phyloP scores from a whole-genome alignment of 2,888 invertebrate genomes.

The Bembecia ichneumoniformis region DNA sequence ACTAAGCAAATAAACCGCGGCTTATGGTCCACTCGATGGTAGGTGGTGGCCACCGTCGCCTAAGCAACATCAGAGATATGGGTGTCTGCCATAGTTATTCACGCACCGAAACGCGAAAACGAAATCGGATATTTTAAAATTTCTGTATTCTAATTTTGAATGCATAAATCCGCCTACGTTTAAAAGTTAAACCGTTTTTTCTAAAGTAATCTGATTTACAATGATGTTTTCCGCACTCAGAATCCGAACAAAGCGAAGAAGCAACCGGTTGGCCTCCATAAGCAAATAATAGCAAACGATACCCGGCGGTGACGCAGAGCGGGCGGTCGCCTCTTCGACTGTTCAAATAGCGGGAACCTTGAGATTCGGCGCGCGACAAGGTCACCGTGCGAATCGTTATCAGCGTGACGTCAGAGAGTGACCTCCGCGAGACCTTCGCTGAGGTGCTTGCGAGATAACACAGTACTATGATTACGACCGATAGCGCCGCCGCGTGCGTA shows the following conservation, averaged over 20 bases:
- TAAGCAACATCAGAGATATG: too few relatives aligned
- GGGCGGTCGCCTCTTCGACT: constrained; percentile 48
- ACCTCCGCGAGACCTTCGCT: constrained; percentile 54
- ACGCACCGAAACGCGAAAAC: too few relatives aligned
- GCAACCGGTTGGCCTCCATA: constrained; percentile 37
- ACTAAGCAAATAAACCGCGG: too few relatives aligned
- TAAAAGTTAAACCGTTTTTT: constrained; percentile 1
- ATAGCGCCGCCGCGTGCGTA: constrained; percentile 28
- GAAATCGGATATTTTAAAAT: too few relatives aligned
- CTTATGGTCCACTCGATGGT: too few relatives aligned
- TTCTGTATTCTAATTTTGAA: too few relatives aligned
- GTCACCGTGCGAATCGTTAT: constrained; percentile 71
- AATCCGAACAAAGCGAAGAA: constrained; percentile 18
- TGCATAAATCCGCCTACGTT: constrained; percentile 1
- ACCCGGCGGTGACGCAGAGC: constrained; percentile 51
- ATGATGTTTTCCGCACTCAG: background rate
- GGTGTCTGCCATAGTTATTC: too few relatives aligned
- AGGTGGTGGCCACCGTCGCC: too few relatives aligned
- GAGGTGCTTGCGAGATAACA: constrained; percentile 65
- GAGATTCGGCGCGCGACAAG: constrained; percentile 69
- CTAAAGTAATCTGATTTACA: constrained; percentile 2
- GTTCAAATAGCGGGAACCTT: constrained; percentile 69
- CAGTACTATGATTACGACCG: constrained; percentile 57
- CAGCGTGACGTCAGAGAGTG: constrained; percentile 65
- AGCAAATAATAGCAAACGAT: constrained; percentile 49